These are phyloP conservation scores for Harmothoe impar DNA, from an alignment of 2,888 invertebrate genomes.

Conservation along the genomic window DNA sequence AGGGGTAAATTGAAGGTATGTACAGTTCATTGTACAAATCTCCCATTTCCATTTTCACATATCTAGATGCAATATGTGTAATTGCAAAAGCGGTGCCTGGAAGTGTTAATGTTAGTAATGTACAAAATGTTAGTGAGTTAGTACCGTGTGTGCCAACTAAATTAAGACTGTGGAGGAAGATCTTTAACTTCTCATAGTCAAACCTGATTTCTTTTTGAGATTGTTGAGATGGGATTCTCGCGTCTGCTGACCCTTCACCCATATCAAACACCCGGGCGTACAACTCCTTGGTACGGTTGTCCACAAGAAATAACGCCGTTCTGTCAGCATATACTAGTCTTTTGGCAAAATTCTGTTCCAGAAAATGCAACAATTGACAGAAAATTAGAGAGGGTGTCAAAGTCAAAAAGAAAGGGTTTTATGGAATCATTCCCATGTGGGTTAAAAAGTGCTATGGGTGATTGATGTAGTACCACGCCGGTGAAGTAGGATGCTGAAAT, in stretches of 20 bases:
- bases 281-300: conserved; percentile 88
- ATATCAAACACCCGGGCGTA: conserved; percentile 91
- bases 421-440: too few relatives aligned
- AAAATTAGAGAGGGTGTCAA: conserved; percentile 20
- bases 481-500: too few relatives aligned
- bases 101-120: background rate
- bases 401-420: background rate
- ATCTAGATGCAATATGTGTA: too few relatives aligned
- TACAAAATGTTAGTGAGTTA: background rate
- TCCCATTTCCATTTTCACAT: too few relatives aligned
- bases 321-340: conserved; percentile 91
- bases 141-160: background rate
- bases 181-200: background rate
- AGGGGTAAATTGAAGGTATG: too few relatives aligned
- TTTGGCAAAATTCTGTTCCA: conserved; percentile 88
- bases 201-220: conserved; percentile 73
- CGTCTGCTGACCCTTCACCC: conserved; percentile 66
- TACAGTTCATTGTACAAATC: too few relatives aligned
- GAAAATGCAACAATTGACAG: background rate
- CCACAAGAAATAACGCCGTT: conserved; percentile 91
- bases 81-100: too few relatives aligned
- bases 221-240: conserved; percentile 44
- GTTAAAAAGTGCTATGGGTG: too few relatives aligned
- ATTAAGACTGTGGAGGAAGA: background rate
- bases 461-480: too few relatives aligned